Conservation (phyloP, 2,888 invertebrate species). For the Drosophila tanythrix region DNA sequence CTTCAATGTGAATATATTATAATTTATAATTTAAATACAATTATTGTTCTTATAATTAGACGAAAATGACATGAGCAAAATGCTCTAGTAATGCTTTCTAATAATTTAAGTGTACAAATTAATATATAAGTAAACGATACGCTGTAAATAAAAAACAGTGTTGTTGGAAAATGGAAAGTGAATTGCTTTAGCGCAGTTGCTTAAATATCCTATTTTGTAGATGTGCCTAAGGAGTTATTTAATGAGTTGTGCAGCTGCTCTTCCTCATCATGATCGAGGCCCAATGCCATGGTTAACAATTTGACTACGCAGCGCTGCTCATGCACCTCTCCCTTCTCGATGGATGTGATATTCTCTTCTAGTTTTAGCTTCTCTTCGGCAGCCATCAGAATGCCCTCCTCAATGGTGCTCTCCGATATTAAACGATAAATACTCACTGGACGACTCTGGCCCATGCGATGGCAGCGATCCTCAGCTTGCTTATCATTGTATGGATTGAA, state of each 20-base stretch:
- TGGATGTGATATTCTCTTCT: constrained; percentile 91
- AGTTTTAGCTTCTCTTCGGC: constrained; percentile 96
- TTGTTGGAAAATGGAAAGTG: constrained; percentile 49
- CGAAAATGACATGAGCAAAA: constrained; percentile 37
- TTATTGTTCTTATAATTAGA: constrained; percentile 49
- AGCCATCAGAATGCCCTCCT: constrained; percentile 95
- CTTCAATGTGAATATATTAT: constrained; percentile 52
- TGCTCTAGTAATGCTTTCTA: constrained; percentile 26
- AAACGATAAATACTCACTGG: constrained; percentile 95
- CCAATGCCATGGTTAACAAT: constrained; percentile 91
- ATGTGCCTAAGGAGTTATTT: constrained; percentile 69
- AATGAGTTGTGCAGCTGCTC: constrained; percentile 76
- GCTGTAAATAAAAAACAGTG: constrained; percentile 27
- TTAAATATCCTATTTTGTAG: constrained; percentile 62
- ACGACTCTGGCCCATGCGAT: constrained; percentile 91
- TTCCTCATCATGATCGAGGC: constrained; percentile 85
- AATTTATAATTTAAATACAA: constrained; percentile 62
- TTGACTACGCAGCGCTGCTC: constrained; percentile 93
- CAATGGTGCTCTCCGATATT: constrained; percentile 94
- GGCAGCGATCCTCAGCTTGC: constrained; percentile 96
- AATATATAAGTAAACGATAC: constrained; percentile 29
- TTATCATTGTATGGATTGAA: constrained; percentile 99
- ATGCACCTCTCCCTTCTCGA: constrained; percentile 87
- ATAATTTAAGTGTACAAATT: constrained; percentile 32
- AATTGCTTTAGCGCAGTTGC: constrained; percentile 6